A percentile compares a stretch with the other conserved stretches of the same genome.
Evolutionary conservation across 2,888 invertebrate species (phyloP).

Genomic region (Melolontha melolontha): DNA sequence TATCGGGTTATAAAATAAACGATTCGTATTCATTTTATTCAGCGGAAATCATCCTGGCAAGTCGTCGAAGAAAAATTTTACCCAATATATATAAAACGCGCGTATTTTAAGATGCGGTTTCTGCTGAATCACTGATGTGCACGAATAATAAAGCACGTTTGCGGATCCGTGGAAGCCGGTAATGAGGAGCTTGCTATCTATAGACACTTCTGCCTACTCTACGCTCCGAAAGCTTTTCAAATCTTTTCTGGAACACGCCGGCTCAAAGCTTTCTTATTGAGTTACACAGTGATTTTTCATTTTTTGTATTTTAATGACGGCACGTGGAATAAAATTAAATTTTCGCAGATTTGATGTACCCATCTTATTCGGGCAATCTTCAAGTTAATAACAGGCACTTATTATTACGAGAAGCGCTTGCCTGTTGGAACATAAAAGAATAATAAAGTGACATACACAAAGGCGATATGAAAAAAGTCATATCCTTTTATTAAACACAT

Average conservation of each 20-base stretch:
- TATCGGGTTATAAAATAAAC: constrained; percentile 48
- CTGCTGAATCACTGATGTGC: constrained; percentile 60
- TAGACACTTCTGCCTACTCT: constrained; percentile 53
- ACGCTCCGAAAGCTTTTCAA: constrained; percentile 45
- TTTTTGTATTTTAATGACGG: constrained; percentile 43
- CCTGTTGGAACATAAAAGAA: no score
- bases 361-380: constrained; percentile 9
- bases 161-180: constrained; percentile 54
- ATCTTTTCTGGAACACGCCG: constrained; percentile 44
- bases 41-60: constrained; percentile 40
- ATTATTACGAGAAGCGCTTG: neutral
- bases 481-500: no score
- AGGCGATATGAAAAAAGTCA: no score
- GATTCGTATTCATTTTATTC: constrained; percentile 51
- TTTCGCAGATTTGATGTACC: constrained; percentile 1
- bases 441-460: no score
- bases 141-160: constrained; percentile 59
- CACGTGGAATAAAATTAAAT: constrained; percentile 35
- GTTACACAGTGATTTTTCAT: constrained; percentile 42
- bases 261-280: constrained; percentile 42
- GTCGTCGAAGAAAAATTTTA: constrained; percentile 46
- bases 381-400: constrained; percentile 16
- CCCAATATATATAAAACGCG: constrained; percentile 43
- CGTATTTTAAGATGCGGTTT: constrained; percentile 51
- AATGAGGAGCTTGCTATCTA: constrained; percentile 58